Base-by-base conservation (phyloP, 2,888 invertebrate species). In the Periphyllus acericola region DNA sequence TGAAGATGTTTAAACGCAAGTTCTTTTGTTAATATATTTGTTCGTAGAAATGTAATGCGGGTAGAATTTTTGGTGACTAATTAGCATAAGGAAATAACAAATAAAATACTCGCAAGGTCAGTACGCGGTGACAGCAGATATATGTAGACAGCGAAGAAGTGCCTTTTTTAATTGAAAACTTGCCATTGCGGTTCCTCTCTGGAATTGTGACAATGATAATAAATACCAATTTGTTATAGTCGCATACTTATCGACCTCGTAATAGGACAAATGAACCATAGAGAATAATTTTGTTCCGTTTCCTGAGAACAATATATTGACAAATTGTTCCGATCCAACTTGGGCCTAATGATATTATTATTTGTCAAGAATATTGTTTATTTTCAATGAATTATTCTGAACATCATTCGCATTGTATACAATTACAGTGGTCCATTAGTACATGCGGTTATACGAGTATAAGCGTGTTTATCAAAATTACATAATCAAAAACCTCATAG, bases 211-310 rank as follows among this genome's bases (percentile, higher is more conserved):
- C 52, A 71, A 86, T 79, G 71, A 52, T 55, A 36, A 78, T 71
- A 84, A 84, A 55, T 74, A 74, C 32, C 83, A 34, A 83, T 75
- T 83, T 46, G 46, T 84, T 84, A 76, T 76, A 66, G 76, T 68
- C 66, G 84, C 76, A 17, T 60, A 60, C 74, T 36, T 55, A 76
- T 40, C 84, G 85, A 78, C 85, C 85, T 86, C 85, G 85, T 17
- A 29, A 36, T 55, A 29, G 21, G 85, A 34, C 52, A 71, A 79
- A 71, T 29, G 85, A 78, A 86, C 85, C 72, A 55, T 71, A 71
- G 34, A 79, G 85, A 78, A 86, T 79, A 32, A 25, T 36, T 81
- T 29, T 32, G 78, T 85, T 85, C 76, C 76, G 85, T 86, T 85
- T 86, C 71, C 79, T 86, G 71, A 52, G 68, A 78, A n/a, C 19